Evolutionary conservation across 2,113 vertebrate genomes (phyloP).

Genomic region (Indicator indicator): DNA sequence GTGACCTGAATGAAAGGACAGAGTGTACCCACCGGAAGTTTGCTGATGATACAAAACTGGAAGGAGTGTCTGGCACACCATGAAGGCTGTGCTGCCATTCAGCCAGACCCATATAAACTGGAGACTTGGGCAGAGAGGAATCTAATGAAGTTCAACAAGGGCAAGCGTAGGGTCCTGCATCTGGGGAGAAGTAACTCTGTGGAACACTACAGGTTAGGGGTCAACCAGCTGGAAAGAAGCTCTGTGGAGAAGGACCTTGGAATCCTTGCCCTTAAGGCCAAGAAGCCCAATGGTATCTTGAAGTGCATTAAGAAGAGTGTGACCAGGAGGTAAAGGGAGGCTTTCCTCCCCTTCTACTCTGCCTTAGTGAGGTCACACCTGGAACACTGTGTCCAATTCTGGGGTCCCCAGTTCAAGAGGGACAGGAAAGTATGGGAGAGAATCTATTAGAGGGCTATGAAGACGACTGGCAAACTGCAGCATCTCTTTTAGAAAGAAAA

Average conservation of each 20-base stretch:
- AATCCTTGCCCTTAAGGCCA: too few relatives aligned
- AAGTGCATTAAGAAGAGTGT: too few relatives aligned
- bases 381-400: neutral
- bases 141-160: neutral
- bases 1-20: neutral
- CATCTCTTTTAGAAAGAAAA: neutral
- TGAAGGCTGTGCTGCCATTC: neutral
- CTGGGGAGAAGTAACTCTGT: neutral
- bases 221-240: neutral
- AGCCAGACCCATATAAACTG: neutral
- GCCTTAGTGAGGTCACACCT: neutral
- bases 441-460: neutral
- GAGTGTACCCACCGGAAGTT: neutral
- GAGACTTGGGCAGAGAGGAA: neutral
- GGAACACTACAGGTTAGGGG: neutral
- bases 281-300: too few relatives aligned
- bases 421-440: neutral
- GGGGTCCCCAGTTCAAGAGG: too few relatives aligned
- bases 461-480: neutral
- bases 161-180: neutral
- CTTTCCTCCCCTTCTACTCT: neutral
- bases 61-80: neutral
- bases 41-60: neutral
- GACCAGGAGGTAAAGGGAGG: neutral
- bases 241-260: neutral